These are phyloP conservation scores for Dolichopus griseipennis DNA, from an alignment of 2,888 invertebrate species.

Conservation along the genomic window DNA sequence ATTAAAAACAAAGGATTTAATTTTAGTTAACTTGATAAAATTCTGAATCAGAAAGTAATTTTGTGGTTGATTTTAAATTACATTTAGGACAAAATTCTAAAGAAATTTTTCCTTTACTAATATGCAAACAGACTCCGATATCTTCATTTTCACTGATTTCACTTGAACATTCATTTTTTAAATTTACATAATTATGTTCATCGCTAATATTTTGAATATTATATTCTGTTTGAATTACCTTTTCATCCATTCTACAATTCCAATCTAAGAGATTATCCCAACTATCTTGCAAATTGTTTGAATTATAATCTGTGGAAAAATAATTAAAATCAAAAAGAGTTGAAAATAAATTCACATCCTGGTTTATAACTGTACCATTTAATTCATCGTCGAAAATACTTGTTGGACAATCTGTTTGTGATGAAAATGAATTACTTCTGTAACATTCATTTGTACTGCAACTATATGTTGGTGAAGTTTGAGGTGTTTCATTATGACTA, in stretches of 20 bases:
- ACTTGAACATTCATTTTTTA: background rate
- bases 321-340: constrained; percentile 26
- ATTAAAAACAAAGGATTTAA: background rate
- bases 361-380: constrained; percentile 22
- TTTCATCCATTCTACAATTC: constrained; percentile 16
- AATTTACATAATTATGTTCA: constrained; percentile 27
- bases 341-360: constrained; percentile 22
- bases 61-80: constrained; percentile 38
- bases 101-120: constrained; percentile 48
- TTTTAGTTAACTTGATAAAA: background rate
- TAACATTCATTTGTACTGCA: constrained; percentile 20
- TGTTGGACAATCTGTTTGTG: background rate
- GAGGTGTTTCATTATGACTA: constrained; percentile 2
- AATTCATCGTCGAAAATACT: background rate
- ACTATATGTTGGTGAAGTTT: constrained; percentile 21
- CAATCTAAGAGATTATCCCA: constrained; percentile 23
- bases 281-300: constrained; percentile 24
- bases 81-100: constrained; percentile 51
- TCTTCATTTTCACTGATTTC: constrained; percentile 29
- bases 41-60: background rate
- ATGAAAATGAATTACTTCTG: background rate
- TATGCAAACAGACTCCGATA: constrained; percentile 50
- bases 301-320: constrained; percentile 33
- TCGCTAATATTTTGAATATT: constrained; percentile 17
- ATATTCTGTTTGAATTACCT: background rate